A percentile compares a stretch with the other conserved stretches of the same genome.
Evolutionary conservation across 2,888 invertebrate genomes (phyloP).

Genomic region (Leptothorax acervorum): DNA sequence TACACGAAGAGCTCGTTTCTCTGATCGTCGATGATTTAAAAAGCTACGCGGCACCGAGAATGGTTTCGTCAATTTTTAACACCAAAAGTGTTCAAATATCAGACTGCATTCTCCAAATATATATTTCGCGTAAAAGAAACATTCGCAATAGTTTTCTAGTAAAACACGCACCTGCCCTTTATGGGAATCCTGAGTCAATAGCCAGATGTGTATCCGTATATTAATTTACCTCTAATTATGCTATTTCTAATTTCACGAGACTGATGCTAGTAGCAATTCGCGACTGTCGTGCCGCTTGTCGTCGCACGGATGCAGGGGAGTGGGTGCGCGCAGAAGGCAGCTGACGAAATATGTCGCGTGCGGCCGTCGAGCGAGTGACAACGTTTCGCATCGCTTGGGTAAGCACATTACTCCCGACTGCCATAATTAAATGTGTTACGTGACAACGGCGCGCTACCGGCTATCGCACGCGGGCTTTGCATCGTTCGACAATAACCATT

Average conservation of each 20-base stretch:
- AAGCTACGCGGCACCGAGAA: not conserved
- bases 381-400: conserved; percentile 70
- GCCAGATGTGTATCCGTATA: not conserved
- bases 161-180: not conserved
- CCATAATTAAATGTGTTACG: conserved; percentile 77
- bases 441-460: conserved; percentile 61
- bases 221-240: not conserved
- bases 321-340: conserved; percentile 63
- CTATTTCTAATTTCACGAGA: not conserved
- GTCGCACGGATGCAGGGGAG: not conserved
- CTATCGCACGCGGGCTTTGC: conserved; percentile 41
- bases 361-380: conserved; percentile 69
- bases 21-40: not conserved
- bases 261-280: conserved; percentile 34
- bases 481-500: conserved; percentile 59
- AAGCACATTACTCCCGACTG: conserved; percentile 72
- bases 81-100: not conserved
- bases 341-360: conserved; percentile 73
- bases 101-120: not conserved
- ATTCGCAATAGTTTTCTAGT: not conserved
- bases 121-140: not conserved
- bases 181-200: not conserved
- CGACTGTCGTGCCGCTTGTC: conserved; percentile 29
- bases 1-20: conserved; percentile 6
- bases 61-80: not conserved